phyloP scores from a whole-genome alignment of 2,888 invertebrate species.

The Drosophila fungiperda region DNA sequence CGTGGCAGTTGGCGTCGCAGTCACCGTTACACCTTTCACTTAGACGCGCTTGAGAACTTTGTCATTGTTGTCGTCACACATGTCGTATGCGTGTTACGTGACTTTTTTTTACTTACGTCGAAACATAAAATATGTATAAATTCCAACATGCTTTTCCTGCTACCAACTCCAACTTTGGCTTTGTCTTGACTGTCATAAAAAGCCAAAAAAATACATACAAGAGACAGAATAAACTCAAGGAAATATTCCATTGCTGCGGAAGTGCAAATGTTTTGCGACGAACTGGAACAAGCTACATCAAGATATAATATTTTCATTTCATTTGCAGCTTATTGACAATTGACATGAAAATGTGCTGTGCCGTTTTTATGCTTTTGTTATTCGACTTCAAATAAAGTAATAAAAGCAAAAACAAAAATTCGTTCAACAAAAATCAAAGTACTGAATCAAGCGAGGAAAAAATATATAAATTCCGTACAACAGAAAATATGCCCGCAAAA shows the following conservation, averaged over 20 bases:
- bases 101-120: slow-evolving; percentile 47
- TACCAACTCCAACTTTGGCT: slow-evolving; percentile 13
- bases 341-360: slow-evolving; percentile 76
- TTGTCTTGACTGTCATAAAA: slow-evolving; percentile 66
- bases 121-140: slow-evolving; percentile 81
- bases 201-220: slow-evolving; percentile 12
- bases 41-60: slow-evolving; percentile 46
- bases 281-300: slow-evolving; percentile 38
- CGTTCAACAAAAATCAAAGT: slow-evolving; percentile 35
- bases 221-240: not conserved
- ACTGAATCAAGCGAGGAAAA: slow-evolving; percentile 16
- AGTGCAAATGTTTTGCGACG: slow-evolving; percentile 60
- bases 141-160: slow-evolving; percentile 63
- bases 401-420: slow-evolving; percentile 52
- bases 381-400: slow-evolving; percentile 76
- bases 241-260: slow-evolving; percentile 38
- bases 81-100: slow-evolving; percentile 75
- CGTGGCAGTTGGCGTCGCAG: slow-evolving; percentile 12
- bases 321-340: slow-evolving; percentile 83
- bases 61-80: slow-evolving; percentile 64
- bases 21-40: slow-evolving; percentile 59
- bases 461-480: not conserved
- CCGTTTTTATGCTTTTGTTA: slow-evolving; percentile 72
- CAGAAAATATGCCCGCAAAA: slow-evolving; percentile 31
- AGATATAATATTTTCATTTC: slow-evolving; percentile 79